Base-by-base conservation (phyloP, 2,888 invertebrate species). In the Macrosoma leucophasiata region DNA sequence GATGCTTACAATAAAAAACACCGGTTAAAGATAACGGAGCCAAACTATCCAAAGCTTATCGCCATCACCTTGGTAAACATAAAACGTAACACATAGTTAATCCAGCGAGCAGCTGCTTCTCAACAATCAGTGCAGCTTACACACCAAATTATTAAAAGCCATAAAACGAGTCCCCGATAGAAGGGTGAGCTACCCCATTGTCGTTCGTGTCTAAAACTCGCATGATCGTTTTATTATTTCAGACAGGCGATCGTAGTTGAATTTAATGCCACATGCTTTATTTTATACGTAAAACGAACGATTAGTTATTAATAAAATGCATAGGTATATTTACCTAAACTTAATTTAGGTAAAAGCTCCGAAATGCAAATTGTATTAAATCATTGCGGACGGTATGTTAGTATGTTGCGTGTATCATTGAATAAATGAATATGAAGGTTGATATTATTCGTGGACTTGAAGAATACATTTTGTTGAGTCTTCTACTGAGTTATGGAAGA, bases 91-190 rank as follows among this genome's bases (percentile, higher is more conserved):
- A 65, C 69, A 62, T 64, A 52, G 56, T 65, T 75, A 75, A 78
- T 74, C 77, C 63, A 56, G 54, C 51, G 56, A 69, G 72, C 82
- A 84, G 82, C 82, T 81, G 82, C 75, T 55, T 52, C 49, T 54
- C 52, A 65, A 74, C 81, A 82, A 82, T 84, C 82, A 76, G 63
- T 75, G 78, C 72, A 74, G 78, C 78, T 79, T 77, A 75, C 69
- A 73, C 69, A 73, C 68, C 69, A 76, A 77, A 81, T 81, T 81
- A 76, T 82, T 78, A 81, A 84, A 82, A 78, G 77, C 78, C 73
- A 74, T 84, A 81, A 84, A 81, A 81, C 81, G 78, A 76, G 77
- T 77, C 71, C 62, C 52, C 46, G 55, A 58, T 58, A 62, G 66
- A 75, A 78, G 82, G 82, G 82, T 81, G 79, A 75, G 72, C 68